Base-by-base conservation (phyloP, 2,888 invertebrate genomes). In the Antheraea yamamai region DNA sequence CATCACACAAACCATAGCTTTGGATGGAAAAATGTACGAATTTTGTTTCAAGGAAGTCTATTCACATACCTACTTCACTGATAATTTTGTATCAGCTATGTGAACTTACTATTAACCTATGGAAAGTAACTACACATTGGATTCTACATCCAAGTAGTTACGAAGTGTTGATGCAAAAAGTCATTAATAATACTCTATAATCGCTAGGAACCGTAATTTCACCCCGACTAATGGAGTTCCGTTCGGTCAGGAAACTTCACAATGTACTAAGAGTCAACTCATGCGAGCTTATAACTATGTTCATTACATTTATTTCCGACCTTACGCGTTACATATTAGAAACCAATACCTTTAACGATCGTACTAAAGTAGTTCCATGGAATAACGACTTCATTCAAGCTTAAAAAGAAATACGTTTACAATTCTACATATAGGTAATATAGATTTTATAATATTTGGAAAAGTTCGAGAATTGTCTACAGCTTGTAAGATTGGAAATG, bases 201-300 rank as follows among this genome's bases (percentile, higher is more conserved):
- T 66, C 47, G 73, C 52, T 35, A 72, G 39, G n/a, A 23, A 39
- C 70, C 26, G 58, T 39, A 70, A 70, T 70, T 70, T 39, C 39
- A n/a, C 2, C 75, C 30, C 70, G 70, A 58, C 75, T 75, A 75
- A 75, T 75, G 75, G 75, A 75, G 73, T 73, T 75, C 75, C 75
- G 75, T 70, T 73, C 35, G 30, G 64, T 70, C 39, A 20, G 26
- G 61, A 55, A 61, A 58, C 47, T 70, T 70, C 70, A 55, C 70
- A 74, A 74, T 61, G 20, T 71, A 71, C 26, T 35, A 47, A 30
- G 30, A 26, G 64, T 30, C 30, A 30, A 30, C 26, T 66, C 30
- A 66, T 16, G 64, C 30, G 4, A 66, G 64, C 30, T 26, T 66
- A 66, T 66, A 66, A 26, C 64, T 66, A 66, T 16, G 64, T 66